Evolutionary conservation across 1,140 invertebrate species (phyloP).

Genomic region (fruit fly (Drosophila melanogaster)): Release_6_plus_ISO1_MT NC_004354.4:733001-733500

Average conservation of each 20-base stretch:
- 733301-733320: conserved; percentile 44
- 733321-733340: conserved; percentile 71
- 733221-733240: conserved; percentile 63
- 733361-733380: conserved; percentile 75
- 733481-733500: conserved; percentile 18
- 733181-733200: conserved; percentile 80
- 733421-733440: conserved; percentile 9
- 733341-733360: conserved; percentile 62
- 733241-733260: conserved; percentile 52
- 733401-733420: conserved; percentile 27
- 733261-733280: background rate
- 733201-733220: conserved; percentile 73
- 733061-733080: conserved; percentile 73
- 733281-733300: background rate
- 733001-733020: conserved; percentile 23
- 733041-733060: conserved; percentile 68
- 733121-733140: conserved; percentile 18
- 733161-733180: conserved; percentile 69
- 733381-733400: conserved; percentile 46
- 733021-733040: conserved; percentile 22
- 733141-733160: conserved; percentile 13
- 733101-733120: background rate
- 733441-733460: background rate
- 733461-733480: conserved; percentile 39
- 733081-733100: conserved; percentile 37